phyloP scores from a whole-genome alignment of 2,797 vertebrate genomes.

The Megaceryle alcyon region DNA sequence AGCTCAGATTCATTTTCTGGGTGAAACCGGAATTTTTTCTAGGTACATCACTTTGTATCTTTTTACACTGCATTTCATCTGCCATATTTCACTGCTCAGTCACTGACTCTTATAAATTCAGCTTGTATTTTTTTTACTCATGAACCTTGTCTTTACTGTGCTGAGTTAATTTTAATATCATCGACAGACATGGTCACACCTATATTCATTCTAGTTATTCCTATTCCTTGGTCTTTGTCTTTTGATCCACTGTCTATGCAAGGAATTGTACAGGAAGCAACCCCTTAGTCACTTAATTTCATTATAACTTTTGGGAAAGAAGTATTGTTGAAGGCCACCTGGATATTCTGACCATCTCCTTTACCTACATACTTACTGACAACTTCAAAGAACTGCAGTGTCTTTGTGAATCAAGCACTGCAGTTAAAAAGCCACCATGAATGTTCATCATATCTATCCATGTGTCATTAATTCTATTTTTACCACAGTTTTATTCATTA shows the following conservation, averaged over 20 bases:
- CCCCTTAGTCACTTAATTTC: not conserved
- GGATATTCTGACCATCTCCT: not conserved
- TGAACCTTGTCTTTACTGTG: not conserved
- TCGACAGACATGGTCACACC: not conserved
- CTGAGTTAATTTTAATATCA: not conserved
- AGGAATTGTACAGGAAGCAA: not conserved
- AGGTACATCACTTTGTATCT: not conserved
- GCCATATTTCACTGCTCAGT: not conserved
- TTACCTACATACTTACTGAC: not conserved
- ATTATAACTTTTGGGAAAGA: not conserved
- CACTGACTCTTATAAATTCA: not conserved
- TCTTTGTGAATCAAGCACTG: not conserved
- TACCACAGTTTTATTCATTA: not conserved
- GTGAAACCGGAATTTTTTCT: not conserved
- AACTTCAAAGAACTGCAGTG: not conserved
- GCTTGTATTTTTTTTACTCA: not conserved
- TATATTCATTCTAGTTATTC: not conserved
- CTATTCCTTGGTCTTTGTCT: not conserved
- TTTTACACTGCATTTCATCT: not conserved
- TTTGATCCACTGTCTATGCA: not conserved
- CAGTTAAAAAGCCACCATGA: not conserved
- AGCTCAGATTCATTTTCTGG: not conserved
- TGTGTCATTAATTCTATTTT: not conserved
- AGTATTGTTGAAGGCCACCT: not conserved
- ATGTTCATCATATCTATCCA: not conserved